Percentiles rank a stretch among this genome's conserved stretches.
Evolutionary conservation across 2,113 vertebrate genomes (phyloP).

Genomic region (Coptodon bakossiorum): DNA sequence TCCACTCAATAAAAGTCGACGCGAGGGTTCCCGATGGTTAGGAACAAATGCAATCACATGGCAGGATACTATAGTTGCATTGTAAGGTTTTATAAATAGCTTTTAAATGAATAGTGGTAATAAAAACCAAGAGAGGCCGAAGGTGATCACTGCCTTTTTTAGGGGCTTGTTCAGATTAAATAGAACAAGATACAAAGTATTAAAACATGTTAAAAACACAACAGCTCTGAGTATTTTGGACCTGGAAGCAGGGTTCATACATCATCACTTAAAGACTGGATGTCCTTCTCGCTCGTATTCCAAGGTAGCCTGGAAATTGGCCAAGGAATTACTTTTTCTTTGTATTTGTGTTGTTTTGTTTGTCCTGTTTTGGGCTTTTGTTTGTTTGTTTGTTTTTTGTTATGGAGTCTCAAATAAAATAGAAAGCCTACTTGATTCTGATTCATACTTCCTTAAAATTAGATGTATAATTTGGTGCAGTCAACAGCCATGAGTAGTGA

Average conservation of each 20-base stretch:
- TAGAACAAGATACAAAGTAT: background rate
- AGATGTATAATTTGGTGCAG: background rate
- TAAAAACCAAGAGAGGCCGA: background rate
- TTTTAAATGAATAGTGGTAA: background rate
- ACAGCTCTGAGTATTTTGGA: background rate
- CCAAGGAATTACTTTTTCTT: background rate
- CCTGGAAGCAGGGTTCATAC: background rate
- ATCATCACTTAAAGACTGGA: background rate
- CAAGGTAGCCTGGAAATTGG: background rate
- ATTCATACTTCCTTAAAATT: background rate
- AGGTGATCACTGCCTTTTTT: background rate
- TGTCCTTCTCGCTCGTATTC: background rate
- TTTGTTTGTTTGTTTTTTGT: background rate
- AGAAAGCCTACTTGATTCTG: background rate
- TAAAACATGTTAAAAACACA: background rate
- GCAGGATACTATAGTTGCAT: background rate
- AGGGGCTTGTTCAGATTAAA: background rate
- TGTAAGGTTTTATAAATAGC: background rate
- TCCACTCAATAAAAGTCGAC: background rate
- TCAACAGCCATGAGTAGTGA: background rate
- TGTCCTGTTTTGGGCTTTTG: background rate
- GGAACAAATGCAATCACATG: background rate
- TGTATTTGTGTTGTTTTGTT: background rate
- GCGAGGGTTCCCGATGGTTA: background rate
- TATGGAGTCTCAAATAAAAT: background rate